Evolutionary conservation across 2,797 vertebrate genomes (phyloP).

Genomic region (Columba guinea): DNA sequence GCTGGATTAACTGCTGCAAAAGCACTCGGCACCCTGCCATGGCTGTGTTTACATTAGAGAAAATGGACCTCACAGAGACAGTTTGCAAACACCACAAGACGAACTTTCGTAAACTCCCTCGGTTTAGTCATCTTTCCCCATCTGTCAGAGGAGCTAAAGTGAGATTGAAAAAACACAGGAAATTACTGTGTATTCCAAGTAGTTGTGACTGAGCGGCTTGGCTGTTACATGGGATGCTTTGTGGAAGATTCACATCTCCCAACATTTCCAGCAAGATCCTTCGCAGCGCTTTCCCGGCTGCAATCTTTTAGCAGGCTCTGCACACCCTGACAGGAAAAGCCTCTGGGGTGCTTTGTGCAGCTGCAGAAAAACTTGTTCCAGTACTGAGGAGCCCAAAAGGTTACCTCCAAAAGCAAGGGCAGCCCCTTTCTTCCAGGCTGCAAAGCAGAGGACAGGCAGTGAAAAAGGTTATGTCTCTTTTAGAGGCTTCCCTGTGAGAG

Average conservation of each 20-base stretch:
- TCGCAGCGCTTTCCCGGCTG: background rate
- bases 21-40: conserved; percentile 57
- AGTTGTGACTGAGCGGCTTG: conserved; percentile 72
- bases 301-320: background rate
- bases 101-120: conserved; percentile 73
- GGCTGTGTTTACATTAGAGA: conserved; percentile 69
- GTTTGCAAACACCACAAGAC: conserved; percentile 74
- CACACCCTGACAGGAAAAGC: conserved; percentile 36
- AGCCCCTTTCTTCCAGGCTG: background rate
- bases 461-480: background rate
- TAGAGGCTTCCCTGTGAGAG: background rate
- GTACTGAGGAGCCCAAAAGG: background rate
- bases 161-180: conserved; percentile 76
- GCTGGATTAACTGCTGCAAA: conserved; percentile 46
- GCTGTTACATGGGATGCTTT: conserved; percentile 71
- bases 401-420: background rate
- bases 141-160: conserved; percentile 73
- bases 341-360: conserved; percentile 8
- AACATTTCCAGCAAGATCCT: conserved; percentile 51
- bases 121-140: conserved; percentile 74
- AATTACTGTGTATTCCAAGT: conserved; percentile 77
- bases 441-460: background rate
- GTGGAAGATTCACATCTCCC: conserved; percentile 64
- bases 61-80: conserved; percentile 67
- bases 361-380: conserved; percentile 1